These are phyloP conservation scores for Chrysotoxum bicinctum DNA, from an alignment of 2,888 invertebrate genomes.

Conservation along the genomic window DNA sequence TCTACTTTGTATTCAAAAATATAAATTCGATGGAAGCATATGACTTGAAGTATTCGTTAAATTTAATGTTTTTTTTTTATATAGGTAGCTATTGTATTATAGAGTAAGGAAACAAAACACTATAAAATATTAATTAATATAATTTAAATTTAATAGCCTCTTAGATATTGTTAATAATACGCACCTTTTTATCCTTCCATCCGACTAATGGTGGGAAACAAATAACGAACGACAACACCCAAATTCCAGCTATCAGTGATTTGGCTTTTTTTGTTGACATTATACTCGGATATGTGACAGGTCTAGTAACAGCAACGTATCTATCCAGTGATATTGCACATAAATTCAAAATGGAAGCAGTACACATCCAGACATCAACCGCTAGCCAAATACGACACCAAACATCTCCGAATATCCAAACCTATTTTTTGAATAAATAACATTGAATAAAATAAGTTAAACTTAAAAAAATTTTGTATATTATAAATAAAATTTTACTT, in stretches of 20 bases:
- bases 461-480: no score
- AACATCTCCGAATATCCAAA: slow-evolving; percentile 97
- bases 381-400: slow-evolving; percentile 99
- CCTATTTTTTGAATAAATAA: slow-evolving; percentile 82
- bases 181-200: slow-evolving; percentile 90
- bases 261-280: slow-evolving; percentile 93
- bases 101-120: no score
- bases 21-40: no score
- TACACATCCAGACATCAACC: slow-evolving; percentile 99
- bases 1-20: no score
- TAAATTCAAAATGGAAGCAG: slow-evolving; percentile 97
- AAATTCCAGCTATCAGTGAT: slow-evolving; percentile 93
- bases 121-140: no score
- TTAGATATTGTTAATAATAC: neutral
- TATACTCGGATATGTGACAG: slow-evolving; percentile 96
- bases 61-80: no score
- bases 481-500: no score
- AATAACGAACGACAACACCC: slow-evolving; percentile 97
- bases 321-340: slow-evolving; percentile 97
- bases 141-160: no score
- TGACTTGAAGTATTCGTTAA: no score
- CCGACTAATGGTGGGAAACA: slow-evolving; percentile 98
- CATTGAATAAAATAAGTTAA: no score
- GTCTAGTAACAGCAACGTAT: slow-evolving; percentile 98
- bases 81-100: no score